Evolutionary conservation across 2,797 vertebrate genomes (phyloP).

Genomic region (Sciurus vulgaris): DNA sequence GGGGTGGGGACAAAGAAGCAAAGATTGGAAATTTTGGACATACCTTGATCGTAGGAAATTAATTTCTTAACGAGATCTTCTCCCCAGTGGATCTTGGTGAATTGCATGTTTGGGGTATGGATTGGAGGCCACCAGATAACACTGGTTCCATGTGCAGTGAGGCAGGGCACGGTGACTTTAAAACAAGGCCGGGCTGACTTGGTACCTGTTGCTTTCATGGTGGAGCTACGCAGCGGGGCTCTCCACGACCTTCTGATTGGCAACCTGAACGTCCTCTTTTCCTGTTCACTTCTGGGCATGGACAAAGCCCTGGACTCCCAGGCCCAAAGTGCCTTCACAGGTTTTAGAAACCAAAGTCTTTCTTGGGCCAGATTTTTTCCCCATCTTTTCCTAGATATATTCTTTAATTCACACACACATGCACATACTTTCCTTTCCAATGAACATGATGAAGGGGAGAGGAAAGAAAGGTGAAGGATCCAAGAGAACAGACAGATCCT

Average conservation of each 20-base stretch:
- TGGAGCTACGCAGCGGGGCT: slow-evolving; percentile 37
- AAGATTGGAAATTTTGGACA: background rate
- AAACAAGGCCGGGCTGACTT: background rate
- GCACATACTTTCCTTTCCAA: slow-evolving; percentile 73
- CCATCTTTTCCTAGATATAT: slow-evolving; percentile 69
- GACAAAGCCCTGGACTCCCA: slow-evolving; percentile 45
- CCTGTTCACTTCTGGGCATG: background rate
- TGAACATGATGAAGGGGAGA: slow-evolving; percentile 81
- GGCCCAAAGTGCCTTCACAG: slow-evolving; percentile 52
- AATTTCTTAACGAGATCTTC: slow-evolving; percentile 1
- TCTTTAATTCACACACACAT: slow-evolving; percentile 81
- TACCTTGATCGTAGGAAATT: background rate
- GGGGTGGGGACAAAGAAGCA: background rate
- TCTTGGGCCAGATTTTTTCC: slow-evolving; percentile 72
- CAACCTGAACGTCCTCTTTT: background rate
- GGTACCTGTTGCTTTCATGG: slow-evolving; percentile 20
- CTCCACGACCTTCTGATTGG: background rate
- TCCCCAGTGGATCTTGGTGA: background rate
- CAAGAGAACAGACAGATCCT: slow-evolving; percentile 77
- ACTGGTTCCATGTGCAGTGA: rapidly evolving
- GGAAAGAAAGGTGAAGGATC: slow-evolving; percentile 76
- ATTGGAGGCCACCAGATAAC: background rate
- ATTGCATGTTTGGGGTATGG: background rate
- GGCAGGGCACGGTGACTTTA: background rate
- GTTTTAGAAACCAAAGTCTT: slow-evolving; percentile 75